Conservation (phyloP, 2,888 invertebrate species). For the Rhaphigaster nebulosa region DNA sequence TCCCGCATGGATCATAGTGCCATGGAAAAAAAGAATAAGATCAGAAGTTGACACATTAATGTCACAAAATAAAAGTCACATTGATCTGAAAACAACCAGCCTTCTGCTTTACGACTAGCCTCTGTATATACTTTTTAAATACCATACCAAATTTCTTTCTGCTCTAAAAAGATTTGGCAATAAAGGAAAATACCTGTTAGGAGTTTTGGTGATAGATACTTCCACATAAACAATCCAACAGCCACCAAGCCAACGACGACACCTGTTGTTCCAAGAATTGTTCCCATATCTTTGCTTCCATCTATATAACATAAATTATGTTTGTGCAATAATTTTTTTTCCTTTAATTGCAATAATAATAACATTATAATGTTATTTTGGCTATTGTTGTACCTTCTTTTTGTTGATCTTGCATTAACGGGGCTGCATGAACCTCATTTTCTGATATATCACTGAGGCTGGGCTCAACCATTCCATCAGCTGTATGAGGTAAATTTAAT, state of each 20-base stretch:
- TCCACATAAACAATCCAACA: conserved; percentile 64
- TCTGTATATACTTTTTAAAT: too few relatives aligned
- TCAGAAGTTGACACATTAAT: too few relatives aligned
- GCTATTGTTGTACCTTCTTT: conserved; percentile 12
- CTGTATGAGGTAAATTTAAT: conserved; percentile 63
- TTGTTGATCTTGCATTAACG: conserved; percentile 56
- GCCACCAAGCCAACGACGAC: conserved; percentile 64
- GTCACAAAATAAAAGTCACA: too few relatives aligned
- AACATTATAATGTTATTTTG: neutral
- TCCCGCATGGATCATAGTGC: too few relatives aligned
- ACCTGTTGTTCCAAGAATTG: conserved; percentile 65
- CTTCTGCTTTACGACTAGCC: too few relatives aligned
- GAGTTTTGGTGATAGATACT: conserved; percentile 62
- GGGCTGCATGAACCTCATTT: conserved; percentile 57
- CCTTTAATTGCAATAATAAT: neutral
- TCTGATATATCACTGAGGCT: conserved; percentile 50
- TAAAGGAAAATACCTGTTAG: conserved; percentile 57
- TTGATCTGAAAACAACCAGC: too few relatives aligned
- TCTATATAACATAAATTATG: conserved; percentile 60
- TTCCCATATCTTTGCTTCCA: conserved; percentile 63
- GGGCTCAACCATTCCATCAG: conserved; percentile 56
- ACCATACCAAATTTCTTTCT: neutral
- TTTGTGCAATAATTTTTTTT: neutral
- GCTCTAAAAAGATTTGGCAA: neutral
- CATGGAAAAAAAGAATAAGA: too few relatives aligned